A percentile compares a stretch with the other conserved stretches of the same genome.
Evolutionary conservation across 30 jellyfish, hydroid and myxozoan species (phyloP).

Genomic region (Aurelia aurita complex sp. Pacific): DNA sequence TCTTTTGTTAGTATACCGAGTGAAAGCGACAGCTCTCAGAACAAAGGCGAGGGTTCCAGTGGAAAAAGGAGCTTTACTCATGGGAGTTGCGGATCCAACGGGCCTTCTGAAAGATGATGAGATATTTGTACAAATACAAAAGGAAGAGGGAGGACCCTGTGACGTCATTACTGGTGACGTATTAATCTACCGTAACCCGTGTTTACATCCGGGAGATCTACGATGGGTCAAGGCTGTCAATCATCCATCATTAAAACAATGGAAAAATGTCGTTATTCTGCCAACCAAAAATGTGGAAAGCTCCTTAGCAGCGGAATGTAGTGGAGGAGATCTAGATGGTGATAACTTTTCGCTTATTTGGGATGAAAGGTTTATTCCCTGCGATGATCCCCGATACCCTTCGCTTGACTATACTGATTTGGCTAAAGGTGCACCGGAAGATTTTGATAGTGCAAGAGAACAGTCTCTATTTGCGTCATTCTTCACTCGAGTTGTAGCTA

Average conservation of each 20-base stretch:
- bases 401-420: conserved; percentile 58
- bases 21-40: conserved; percentile 47
- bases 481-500: conserved; percentile 33
- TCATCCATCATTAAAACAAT: conserved; percentile 10
- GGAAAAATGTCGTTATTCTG: conserved; percentile 69
- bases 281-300: conserved; percentile 39
- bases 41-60: conserved; percentile 67
- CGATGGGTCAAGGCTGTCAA: conserved; percentile 79
- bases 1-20: conserved; percentile 24
- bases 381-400: not conserved
- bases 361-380: conserved; percentile 79
- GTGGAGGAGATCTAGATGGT: conserved; percentile 97
- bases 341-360: conserved; percentile 83
- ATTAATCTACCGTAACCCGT: conserved; percentile 77
- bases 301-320: conserved; percentile 73
- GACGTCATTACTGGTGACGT: conserved; percentile 49
- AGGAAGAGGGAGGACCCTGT: conserved; percentile 5
- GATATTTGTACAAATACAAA: conserved; percentile 52
- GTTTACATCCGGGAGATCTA: conserved; percentile 89
- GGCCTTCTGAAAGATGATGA: conserved; percentile 71
- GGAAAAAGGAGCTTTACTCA: conserved; percentile 62
- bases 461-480: conserved; percentile 47
- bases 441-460: conserved; percentile 19
- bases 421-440: conserved; percentile 47
- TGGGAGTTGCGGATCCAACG: conserved; percentile 85